Percentiles rank a stretch among this genome's conserved stretches.
These are phyloP conservation scores for Danionella cerebrum DNA, from an alignment of 2,113 vertebrate species.

Conservation along the genomic window DNA sequence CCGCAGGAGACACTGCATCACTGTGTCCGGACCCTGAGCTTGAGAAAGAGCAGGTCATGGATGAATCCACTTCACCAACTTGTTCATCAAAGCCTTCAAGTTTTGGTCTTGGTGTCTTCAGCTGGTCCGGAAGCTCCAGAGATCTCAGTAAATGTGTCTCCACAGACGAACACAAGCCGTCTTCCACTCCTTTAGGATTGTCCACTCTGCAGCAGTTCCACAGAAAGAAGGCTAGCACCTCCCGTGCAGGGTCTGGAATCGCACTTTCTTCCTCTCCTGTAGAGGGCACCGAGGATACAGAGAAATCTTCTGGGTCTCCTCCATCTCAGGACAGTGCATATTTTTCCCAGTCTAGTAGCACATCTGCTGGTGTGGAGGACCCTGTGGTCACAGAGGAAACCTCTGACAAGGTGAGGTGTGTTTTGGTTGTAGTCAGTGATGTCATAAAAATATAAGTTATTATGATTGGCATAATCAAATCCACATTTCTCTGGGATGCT, in stretches of 20 bases:
- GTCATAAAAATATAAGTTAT: too few species aligned
- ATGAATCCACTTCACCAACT: conserved; percentile 31
- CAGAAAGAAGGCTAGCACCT: conserved; percentile 46
- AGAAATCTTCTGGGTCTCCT: conserved; percentile 37
- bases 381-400: neutral
- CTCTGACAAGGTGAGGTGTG: conserved; percentile 16
- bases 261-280: neutral
- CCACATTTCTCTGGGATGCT: too few species aligned
- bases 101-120: conserved; percentile 57
- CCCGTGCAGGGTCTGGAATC: neutral
- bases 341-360: conserved; percentile 55
- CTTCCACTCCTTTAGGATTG: conserved; percentile 27
- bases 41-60: conserved; percentile 5
- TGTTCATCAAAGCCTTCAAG: conserved; percentile 32
- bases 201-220: conserved; percentile 60
- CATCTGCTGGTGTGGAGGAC: conserved; percentile 16
- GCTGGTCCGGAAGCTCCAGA: conserved; percentile 55
- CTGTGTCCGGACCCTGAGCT: neutral
- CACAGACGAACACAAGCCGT: conserved; percentile 9
- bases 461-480: too few species aligned
- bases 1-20: neutral
- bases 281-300: neutral
- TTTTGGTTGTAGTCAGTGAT: too few species aligned
- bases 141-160: neutral
- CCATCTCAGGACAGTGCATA: conserved; percentile 58